Evolutionary conservation across 2,797 vertebrate species (phyloP).

Genomic region (Xenopus petersii): DNA sequence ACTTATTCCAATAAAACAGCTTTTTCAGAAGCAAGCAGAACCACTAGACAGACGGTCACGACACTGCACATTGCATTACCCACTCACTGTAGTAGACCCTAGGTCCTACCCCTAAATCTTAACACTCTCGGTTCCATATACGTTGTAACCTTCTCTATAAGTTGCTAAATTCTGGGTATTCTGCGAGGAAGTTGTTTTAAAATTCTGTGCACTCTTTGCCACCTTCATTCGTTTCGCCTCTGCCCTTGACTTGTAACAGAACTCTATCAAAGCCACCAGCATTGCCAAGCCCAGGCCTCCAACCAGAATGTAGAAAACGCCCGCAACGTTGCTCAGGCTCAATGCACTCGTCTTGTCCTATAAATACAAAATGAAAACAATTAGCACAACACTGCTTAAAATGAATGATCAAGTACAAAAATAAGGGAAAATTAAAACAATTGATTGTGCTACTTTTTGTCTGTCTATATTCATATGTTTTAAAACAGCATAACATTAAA

Average conservation of each 20-base stretch:
- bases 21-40: constrained; percentile 74
- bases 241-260: constrained; percentile 99
- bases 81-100: constrained; percentile 88
- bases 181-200: constrained; percentile 98
- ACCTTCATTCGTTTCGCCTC: constrained; percentile 99
- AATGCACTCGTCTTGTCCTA: constrained; percentile 98
- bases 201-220: constrained; percentile 91
- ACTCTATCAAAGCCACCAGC: constrained; percentile 99
- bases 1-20: constrained; percentile 68
- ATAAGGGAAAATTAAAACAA: too few species aligned
- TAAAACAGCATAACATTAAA: background rate
- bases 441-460: too few species aligned
- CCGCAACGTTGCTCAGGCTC: constrained; percentile 98
- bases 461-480: too few species aligned
- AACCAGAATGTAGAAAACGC: constrained; percentile 99
- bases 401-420: background rate
- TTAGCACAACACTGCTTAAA: constrained; percentile 52
- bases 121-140: constrained; percentile 99
- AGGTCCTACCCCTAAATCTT: constrained; percentile 99
- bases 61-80: constrained; percentile 79
- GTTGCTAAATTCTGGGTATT: constrained; percentile 99
- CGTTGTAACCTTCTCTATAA: constrained; percentile 99
- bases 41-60: constrained; percentile 84
- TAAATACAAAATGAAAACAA: constrained; percentile 61
- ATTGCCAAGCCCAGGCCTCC: constrained; percentile 98